Conservation (phyloP, 2,888 invertebrate species). For the Xanthia icteritia region DNA sequence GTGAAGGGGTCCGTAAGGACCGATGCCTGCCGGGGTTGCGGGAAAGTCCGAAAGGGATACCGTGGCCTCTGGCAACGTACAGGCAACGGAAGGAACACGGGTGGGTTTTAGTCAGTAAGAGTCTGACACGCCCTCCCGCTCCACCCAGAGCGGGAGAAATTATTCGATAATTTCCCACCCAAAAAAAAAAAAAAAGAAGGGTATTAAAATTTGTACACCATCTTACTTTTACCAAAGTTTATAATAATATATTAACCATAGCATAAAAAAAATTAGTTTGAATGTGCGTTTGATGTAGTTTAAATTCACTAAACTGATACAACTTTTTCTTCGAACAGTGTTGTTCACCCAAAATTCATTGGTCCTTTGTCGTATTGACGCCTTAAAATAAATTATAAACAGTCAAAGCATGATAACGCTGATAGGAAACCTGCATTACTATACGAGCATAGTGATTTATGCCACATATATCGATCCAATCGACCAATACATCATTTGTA, state of each 20-base stretch:
- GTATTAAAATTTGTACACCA: no score
- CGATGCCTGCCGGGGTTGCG: no score
- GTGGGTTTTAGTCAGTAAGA: no score
- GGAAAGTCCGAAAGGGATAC: no score
- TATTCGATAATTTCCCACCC: no score
- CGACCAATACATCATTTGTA: constrained; percentile 79
- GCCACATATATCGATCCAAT: constrained; percentile 74
- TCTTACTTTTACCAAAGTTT: no score
- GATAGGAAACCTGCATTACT: constrained; percentile 62
- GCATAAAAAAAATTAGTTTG: background rate
- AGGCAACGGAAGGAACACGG: no score
- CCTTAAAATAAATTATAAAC: constrained; percentile 73
- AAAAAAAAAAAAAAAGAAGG: no score
- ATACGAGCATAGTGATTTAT: constrained; percentile 74
- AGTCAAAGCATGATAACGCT: constrained; percentile 67
- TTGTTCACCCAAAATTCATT: constrained; percentile 54
- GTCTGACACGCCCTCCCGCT: no score
- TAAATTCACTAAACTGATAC: constrained; percentile 6
- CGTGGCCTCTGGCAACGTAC: no score
- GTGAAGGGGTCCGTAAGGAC: no score
- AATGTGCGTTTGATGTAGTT: background rate
- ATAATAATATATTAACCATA: background rate
- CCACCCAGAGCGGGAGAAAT: no score
- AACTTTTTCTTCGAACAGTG: constrained; percentile 12
- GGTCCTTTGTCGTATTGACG: constrained; percentile 69